phyloP scores from a whole-genome alignment of 2,113 vertebrate species.

The Merops nubicus region DNA sequence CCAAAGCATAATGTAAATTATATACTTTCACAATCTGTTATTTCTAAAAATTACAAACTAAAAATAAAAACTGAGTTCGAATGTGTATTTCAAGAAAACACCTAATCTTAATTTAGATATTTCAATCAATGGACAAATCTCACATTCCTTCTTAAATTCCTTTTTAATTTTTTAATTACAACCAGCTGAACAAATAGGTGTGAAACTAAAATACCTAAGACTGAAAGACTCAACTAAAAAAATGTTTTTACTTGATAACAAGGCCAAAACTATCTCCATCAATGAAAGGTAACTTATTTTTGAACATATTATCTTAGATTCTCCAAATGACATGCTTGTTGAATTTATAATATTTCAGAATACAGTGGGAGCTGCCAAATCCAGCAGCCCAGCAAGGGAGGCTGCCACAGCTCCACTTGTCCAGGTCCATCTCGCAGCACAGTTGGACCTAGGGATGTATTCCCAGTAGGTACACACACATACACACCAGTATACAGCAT shows the following conservation, averaged over 20 bases:
- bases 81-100: not conserved
- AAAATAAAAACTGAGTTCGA: not conserved
- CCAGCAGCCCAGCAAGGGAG: not conserved
- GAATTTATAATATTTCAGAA: not conserved
- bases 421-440: rapidly evolving
- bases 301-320: not conserved
- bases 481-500: too few relatives aligned
- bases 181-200: not conserved
- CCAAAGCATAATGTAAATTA: not conserved
- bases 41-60: not conserved
- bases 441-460: not conserved
- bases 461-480: not conserved
- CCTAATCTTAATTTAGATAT: not conserved
- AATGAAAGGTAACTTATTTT: not conserved
- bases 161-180: not conserved
- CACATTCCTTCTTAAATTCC: not conserved
- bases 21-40: not conserved
- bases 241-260: not conserved
- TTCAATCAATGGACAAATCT: not conserved
- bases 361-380: not conserved
- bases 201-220: not conserved
- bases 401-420: too few relatives aligned
- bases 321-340: not conserved
- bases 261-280: not conserved
- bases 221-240: not conserved